These are phyloP conservation scores for Cliona cf. orientalis DNA, from an alignment of 37 sponge, comb jelly and placozoan genomes.

Conservation along the genomic window DNA sequence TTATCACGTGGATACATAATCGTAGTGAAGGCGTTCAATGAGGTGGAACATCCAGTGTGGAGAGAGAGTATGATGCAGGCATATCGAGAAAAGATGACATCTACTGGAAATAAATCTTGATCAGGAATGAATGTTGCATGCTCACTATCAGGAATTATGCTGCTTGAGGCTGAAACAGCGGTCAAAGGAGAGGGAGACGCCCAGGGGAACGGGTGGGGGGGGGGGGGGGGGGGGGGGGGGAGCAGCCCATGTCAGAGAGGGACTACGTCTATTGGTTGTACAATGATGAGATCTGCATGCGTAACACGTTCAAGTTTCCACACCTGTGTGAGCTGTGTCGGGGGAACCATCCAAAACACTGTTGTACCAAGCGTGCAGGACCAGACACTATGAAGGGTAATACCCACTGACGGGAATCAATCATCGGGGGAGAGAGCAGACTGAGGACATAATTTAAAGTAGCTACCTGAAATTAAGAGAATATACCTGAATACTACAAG, in stretches of 20 bases:
- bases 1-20: constrained; percentile 12
- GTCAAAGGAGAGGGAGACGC: not conserved
- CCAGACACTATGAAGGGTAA: too few relatives aligned
- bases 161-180: not conserved
- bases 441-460: too few relatives aligned
- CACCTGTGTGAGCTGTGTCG: constrained; percentile 3
- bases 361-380: not conserved
- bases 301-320: constrained; percentile 4
- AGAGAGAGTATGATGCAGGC: constrained; percentile 14
- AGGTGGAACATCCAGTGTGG: constrained; percentile 2
- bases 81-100: constrained; percentile 17
- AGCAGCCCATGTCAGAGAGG: too few relatives aligned
- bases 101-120: not conserved
- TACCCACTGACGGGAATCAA: too few relatives aligned
- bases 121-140: constrained; percentile 10
- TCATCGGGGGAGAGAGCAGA: too few relatives aligned
- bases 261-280: not conserved
- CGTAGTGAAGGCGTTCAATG: constrained; percentile 9
- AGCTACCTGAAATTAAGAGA: too few relatives aligned
- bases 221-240: too few relatives aligned
- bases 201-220: constrained; percentile 6
- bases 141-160: not conserved
- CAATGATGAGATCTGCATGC: not conserved
- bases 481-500: too few relatives aligned
- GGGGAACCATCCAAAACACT: constrained; percentile 1